Base-by-base conservation (phyloP, 2,888 invertebrate genomes). In the Cephus runcator region DNA sequence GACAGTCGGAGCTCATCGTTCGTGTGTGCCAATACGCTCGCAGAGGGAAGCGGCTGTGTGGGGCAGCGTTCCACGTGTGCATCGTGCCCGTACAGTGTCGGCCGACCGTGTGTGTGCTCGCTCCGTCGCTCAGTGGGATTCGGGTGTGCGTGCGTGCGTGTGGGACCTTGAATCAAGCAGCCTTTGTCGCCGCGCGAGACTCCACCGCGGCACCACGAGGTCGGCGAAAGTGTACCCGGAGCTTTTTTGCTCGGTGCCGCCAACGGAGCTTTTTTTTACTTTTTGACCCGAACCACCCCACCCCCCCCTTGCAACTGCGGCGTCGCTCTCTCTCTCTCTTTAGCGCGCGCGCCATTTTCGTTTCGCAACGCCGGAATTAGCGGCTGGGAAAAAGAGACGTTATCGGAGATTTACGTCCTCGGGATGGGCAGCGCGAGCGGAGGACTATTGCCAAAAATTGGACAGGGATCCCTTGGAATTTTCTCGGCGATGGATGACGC, bases 141-240 rank as follows among this genome's bases (percentile, higher is more conserved):
- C 23, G 23, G 23, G 56, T 81, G 80, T 81, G 76, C 76, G 77
- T 80, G 83, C 79, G 88, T 88, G 86, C 86, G 87, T 85, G 90
- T 88, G 90, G 89, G 91, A 90, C 91, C 91, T 91, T 91, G 91
- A 91, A 91, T 90, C 91, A 87, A 87, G 88, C 90, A 89, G 91
- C 91, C 90, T 91, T 91, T 90, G 91, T 91, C 90, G 90, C 90
- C 90, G 90, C 90, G 90, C 87, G 90, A 88, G 89, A 87, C 87
- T 87, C 88, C 85, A 87, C 86, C 88, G 87, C 89, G 87, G 86
- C 88, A 88, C 89, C 90, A 90, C 91, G 91, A 91, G 91, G 90
- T 90, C 90, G 90, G 90, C 90, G 91, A 91, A 90, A 90, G 91
- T 91, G 89, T 91, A 91, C 89, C 90, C 91, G 87, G 85, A 85